Evolutionary conservation across 2,113 vertebrate species (phyloP).

Genomic region (Cyprinodon tularosa): DNA sequence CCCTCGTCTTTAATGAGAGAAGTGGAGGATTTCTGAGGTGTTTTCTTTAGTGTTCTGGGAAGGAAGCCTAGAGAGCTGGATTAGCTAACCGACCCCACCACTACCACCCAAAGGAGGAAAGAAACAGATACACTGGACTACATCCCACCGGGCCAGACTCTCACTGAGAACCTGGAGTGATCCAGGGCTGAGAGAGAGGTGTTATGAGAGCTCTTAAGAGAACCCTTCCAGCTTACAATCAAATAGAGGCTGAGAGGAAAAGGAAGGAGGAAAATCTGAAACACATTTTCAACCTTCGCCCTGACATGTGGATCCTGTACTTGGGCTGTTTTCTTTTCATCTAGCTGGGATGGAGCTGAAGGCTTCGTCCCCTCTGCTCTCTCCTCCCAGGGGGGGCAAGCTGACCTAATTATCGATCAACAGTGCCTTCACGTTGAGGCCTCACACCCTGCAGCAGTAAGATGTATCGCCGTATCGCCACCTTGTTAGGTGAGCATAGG

Average conservation of each 20-base stretch:
- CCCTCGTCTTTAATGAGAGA: constrained; percentile 69
- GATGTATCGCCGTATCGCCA: constrained; percentile 1
- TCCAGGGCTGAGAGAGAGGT: constrained; percentile 45
- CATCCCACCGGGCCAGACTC: constrained; percentile 52
- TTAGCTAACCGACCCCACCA: constrained; percentile 54
- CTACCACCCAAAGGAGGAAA: constrained; percentile 70
- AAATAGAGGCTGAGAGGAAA: constrained; percentile 51
- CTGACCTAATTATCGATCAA: constrained; percentile 67
- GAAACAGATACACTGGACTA: constrained; percentile 66
- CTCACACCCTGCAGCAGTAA: background rate
- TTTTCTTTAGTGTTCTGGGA: constrained; percentile 80
- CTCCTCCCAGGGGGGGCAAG: constrained; percentile 49
- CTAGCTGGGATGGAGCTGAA: constrained; percentile 57
- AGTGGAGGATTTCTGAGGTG: constrained; percentile 74
- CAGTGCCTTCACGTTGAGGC: constrained; percentile 24
- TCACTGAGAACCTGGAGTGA: constrained; percentile 33
- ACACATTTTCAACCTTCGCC: constrained; percentile 72
- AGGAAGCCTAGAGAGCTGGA: constrained; percentile 72
- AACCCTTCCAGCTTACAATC: constrained; percentile 56
- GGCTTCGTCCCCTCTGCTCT: constrained; percentile 61
- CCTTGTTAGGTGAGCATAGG: background rate
- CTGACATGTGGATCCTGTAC: constrained; percentile 72
- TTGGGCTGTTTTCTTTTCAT: constrained; percentile 74
- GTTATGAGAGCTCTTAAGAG: constrained; percentile 61
- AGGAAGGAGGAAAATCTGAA: constrained; percentile 66